These are phyloP conservation scores for Altica lythri DNA, from an alignment of 2,888 invertebrate species.

Conservation along the genomic window DNA sequence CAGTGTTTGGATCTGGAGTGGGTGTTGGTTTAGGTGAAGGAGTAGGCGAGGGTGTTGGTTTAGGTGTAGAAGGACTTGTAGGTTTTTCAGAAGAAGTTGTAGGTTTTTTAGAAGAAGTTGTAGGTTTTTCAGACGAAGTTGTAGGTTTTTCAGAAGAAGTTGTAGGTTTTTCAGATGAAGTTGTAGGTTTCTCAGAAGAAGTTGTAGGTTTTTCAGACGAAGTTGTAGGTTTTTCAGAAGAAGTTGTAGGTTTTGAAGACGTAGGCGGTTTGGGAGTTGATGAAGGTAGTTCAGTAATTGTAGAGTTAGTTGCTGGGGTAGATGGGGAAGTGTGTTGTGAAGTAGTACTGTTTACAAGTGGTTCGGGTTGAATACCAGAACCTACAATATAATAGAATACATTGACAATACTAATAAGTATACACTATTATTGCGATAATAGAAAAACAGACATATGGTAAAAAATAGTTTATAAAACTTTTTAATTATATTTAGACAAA, in stretches of 20 bases:
- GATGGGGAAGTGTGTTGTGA: no score
- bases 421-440: no score
- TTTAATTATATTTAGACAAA: no score
- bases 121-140: constrained; percentile 42
- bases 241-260: neutral
- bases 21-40: constrained; percentile 46
- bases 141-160: constrained; percentile 42
- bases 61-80: constrained; percentile 48
- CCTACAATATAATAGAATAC: no score
- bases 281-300: no score
- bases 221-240: neutral
- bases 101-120: constrained; percentile 41
- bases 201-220: neutral
- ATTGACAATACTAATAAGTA: no score
- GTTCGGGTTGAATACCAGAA: no score
- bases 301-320: no score
- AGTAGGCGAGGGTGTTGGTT: constrained; percentile 50
- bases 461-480: no score
- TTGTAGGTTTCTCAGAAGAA: neutral
- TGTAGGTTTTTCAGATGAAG: constrained; percentile 48
- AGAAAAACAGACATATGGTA: no score
- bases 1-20: constrained; percentile 53
- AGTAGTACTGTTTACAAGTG: no score
- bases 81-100: constrained; percentile 41
- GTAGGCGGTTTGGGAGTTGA: neutral